Base-by-base conservation (phyloP, 2,797 vertebrate genomes). In the Sciurus vulgaris region DNA sequence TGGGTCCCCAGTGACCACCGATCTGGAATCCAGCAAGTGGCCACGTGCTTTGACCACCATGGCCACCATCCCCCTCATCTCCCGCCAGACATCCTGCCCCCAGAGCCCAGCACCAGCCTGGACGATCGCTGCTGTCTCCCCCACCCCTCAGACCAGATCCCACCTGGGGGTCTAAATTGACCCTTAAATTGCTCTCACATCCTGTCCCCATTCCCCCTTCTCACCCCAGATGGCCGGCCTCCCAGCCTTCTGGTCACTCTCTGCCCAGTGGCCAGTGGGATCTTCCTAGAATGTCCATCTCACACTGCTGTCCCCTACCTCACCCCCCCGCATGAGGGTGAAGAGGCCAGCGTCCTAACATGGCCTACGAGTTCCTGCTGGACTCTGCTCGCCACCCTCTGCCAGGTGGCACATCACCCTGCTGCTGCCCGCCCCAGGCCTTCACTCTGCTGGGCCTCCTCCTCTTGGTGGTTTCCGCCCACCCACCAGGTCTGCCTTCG, bases 201-300 rank as follows among this genome's bases (percentile, higher is more conserved):
- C 56, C 65, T 44, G 59, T 77, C 20, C 79, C 24, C 1, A 5
- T 17, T 11, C 38, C 33, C 22, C 1, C 12, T 35, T 74, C 41
- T 72, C 41, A 5, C 63, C 5, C 18, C 44, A 33, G 22, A 63
- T 0, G 28, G 28, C 76, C 35, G 4, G 69, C 18, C 72, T 59
- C 77, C 61, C 12, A 8, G 70, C 33, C 35, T 78, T 35, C 83
- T 6, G 0, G 1, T 35, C 59, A 15, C 33, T 7, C 72, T 24
- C 44, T 2, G 26, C 67, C 30, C 1, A 26, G 89, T 7, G 30
- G 79, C 44, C 44, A 47, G 44, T 24, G 20, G 2, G 35, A 67
- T 3, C 4, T 1, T 49, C 77, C 59, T 5, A 22, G 56, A 41
- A 26, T 15, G 24, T 33, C 2, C 0, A 7, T 1, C 13, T 0